Base-by-base conservation (phyloP, 2,113 vertebrate genomes). In the Seriola rivoliana region DNA sequence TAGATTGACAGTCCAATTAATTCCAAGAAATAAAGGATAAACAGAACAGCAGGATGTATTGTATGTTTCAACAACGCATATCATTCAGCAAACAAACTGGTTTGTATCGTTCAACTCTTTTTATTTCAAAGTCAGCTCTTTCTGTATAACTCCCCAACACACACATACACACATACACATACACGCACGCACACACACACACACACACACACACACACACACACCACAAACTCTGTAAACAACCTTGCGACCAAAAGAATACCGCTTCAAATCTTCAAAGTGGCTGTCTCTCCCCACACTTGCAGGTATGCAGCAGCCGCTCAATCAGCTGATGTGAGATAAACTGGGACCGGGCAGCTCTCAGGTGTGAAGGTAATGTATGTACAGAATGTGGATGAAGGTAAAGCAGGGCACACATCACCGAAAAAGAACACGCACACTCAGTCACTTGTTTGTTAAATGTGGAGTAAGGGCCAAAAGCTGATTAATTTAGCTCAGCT, bases 371-470 rank as follows among this genome's bases (percentile, higher is more conserved):
- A 17, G 52, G 44, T 42, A 42, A 42, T 42, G 40, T 44, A 75
- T 59, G 60, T 32, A 67, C 52, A 82, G 48, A 82, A 66, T 70
- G 40, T 77, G 25, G 68, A 52, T 50, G 80, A 76, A 63, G 42
- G 63, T 82, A 58, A 84, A 77, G 66, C 65, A 75, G 55, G 46
- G 75, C 44, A 21, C 36, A 19, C 14, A 74, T 71, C 19, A 23
- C 68, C 62, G 67, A 74, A 80, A 87, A 85, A 77, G 80, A 85
- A 87, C 78, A 84, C 77, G 85, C 82, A 55, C 34, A 58, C 62
- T 89, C 84, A 92, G 16, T 16, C 14, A 48, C 17, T 14, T 52
- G 19, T 50, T 50, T 50, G 46, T 54, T 10, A 54, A 54, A 9
- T 54, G 14, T 11, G 9, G 52, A 23, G 21, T 8, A 23, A n/a